phyloP scores from a whole-genome alignment of 2,888 invertebrate genomes.

The Charanyca ferruginea region DNA sequence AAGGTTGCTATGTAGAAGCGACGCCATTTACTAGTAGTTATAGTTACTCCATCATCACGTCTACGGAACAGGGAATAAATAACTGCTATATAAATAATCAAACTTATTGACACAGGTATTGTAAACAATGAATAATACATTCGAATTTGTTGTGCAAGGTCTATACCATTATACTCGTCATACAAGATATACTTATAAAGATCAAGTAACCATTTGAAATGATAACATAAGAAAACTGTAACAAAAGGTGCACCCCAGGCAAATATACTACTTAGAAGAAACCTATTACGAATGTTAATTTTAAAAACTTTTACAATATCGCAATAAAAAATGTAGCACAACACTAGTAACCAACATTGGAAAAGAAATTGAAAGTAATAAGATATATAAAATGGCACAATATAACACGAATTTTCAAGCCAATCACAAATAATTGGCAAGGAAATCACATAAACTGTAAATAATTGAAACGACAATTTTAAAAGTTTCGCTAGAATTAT shows the following conservation, averaged over 20 bases:
- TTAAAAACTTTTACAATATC: slow-evolving; percentile 19
- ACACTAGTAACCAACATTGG: background rate
- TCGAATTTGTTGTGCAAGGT: too few relatives aligned
- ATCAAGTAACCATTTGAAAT: background rate
- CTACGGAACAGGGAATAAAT: slow-evolving; percentile 22
- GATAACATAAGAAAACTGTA: background rate
- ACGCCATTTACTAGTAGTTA: slow-evolving; percentile 2
- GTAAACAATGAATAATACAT: slow-evolving; percentile 17
- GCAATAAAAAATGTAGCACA: background rate
- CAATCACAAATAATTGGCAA: background rate
- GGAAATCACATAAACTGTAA: background rate
- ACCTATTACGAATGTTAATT: slow-evolving; percentile 20
- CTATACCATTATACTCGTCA: too few relatives aligned
- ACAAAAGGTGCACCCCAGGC: slow-evolving; percentile 20
- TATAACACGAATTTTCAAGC: background rate
- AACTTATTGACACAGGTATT: slow-evolving; percentile 28
- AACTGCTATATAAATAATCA: slow-evolving; percentile 27
- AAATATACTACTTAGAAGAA: slow-evolving; percentile 24
- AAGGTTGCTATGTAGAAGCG: slow-evolving; percentile 29
- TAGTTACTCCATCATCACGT: background rate
- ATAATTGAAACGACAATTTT: background rate
- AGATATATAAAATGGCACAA: too few relatives aligned
- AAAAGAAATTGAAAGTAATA: too few relatives aligned
- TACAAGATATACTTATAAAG: slow-evolving; percentile 3
- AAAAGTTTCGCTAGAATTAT: background rate